Evolutionary conservation across 1,140 invertebrate genomes (phyloP).

Genomic region (Paramacrobiotus metropolitanus): DNA sequence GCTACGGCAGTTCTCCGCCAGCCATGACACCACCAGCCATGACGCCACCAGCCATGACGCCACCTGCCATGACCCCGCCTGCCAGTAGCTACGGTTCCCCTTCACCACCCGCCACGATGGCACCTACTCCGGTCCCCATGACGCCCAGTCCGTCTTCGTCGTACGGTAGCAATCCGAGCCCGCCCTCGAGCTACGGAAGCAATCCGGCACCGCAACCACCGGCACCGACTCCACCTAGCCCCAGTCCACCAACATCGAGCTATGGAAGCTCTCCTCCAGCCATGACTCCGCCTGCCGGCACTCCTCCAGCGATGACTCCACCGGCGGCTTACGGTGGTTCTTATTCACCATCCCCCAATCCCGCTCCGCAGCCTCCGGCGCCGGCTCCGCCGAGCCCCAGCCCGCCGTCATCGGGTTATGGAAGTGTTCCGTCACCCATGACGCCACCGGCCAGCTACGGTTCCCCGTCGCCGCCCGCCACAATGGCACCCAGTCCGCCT

Average conservation of each 20-base stretch:
- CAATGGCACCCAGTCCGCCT: not conserved
- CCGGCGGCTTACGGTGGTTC: not conserved
- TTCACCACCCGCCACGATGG: not conserved
- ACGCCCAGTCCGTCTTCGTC: not conserved
- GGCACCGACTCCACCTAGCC: not conserved
- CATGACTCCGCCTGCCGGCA: not conserved
- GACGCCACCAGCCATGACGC: too few species aligned
- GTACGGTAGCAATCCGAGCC: not conserved
- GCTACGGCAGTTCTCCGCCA: not conserved
- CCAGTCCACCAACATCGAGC: not conserved
- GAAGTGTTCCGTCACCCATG: not conserved
- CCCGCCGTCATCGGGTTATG: not conserved
- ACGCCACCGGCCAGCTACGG: not conserved
- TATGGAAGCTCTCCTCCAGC: not conserved
- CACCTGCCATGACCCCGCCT: too few species aligned
- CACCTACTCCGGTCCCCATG: too few species aligned
- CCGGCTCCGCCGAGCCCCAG: not conserved
- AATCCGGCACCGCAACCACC: too few species aligned
- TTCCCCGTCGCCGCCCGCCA: not conserved
- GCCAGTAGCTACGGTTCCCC: not conserved
- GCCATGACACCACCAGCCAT: not conserved
- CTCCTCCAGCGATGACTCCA: not conserved
- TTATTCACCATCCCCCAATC: not conserved
- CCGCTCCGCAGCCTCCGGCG: too few species aligned
- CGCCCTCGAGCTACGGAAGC: too few species aligned